Base-by-base conservation (phyloP, 2,888 invertebrate genomes). In the Marasmarcha lunaedactyla region DNA sequence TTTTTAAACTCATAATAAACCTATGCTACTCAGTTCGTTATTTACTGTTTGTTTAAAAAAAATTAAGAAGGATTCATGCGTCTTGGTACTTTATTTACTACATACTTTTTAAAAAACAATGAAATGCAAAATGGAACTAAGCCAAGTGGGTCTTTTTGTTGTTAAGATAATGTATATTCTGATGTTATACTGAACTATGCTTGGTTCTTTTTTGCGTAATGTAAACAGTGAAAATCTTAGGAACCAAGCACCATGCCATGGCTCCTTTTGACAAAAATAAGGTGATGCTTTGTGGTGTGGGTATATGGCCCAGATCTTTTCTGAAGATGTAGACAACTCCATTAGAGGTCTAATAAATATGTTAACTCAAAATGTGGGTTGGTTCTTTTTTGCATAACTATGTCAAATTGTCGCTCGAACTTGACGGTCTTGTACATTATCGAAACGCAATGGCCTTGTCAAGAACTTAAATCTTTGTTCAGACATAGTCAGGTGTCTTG, bases 91-190 rank as follows among this genome's bases (percentile, higher is more conserved):
- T 30, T n/a, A 9, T 30, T 30, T 7, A 30, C 30, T 30, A 9
- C 30, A 30, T 11, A 30, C 11, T 30, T 30, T 30, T 30, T 30
- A n/a, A 30, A 2, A n/a, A 7, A 2, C 30, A 30, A 30, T 30
- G 30, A 30, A 30, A 30, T 30, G 30, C 30, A 30, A 30, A 30
- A 30, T 30, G n/a, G 30, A 30, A 30, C 30, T 11, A 30, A 30
- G 11, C 30, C 30, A 30, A 9, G 10, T 30, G 11, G 30, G 4
- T 30, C 30, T 11, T 30, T 30, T 30, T n/a, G 9, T 30, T 30
- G 30, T 30, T 9, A 30, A 10, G 11, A 30, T 30, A 30, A 11
- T 30, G 30, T 30, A 30, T 30, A 30, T 30, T 30, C 30, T 30
- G 30, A 30, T 30, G 11, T 30, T 30, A 30, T 30, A 30, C 4